A percentile compares a stretch with the other conserved stretches of the same genome.
Conservation (phyloP, 2,113 vertebrate genomes). For the Poecilia latipinna region DNA sequence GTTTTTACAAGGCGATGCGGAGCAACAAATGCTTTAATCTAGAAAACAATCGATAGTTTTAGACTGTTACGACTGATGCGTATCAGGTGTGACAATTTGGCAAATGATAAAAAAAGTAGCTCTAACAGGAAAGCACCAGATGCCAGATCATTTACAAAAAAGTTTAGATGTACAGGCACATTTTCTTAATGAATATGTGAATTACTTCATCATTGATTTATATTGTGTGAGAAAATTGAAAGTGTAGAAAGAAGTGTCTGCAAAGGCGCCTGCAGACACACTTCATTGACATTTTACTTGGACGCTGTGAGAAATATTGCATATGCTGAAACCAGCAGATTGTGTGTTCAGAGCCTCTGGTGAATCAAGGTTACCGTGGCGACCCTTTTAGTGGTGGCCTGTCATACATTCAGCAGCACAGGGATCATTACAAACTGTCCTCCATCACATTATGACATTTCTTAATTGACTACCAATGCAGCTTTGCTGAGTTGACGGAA, state of each 20-base stretch:
- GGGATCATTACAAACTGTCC: constrained; percentile 80
- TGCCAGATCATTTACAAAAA: constrained; percentile 75
- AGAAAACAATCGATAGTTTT: constrained; percentile 77
- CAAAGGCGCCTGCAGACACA: constrained; percentile 58
- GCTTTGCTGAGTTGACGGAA: constrained; percentile 76
- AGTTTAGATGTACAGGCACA: constrained; percentile 67
- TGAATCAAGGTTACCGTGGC: constrained; percentile 68
- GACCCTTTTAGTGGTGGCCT: constrained; percentile 80
- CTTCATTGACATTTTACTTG: constrained; percentile 75
- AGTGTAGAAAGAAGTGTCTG: constrained; percentile 59
- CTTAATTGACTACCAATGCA: constrained; percentile 78
- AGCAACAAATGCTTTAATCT: constrained; percentile 82
- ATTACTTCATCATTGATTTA: constrained; percentile 82
- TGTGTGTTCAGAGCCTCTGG: constrained; percentile 72
- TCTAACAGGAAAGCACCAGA: constrained; percentile 71
- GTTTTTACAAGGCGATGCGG: constrained; percentile 73
- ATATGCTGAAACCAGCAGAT: constrained; percentile 76
- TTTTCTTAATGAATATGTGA: constrained; percentile 82
- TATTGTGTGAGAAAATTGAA: constrained; percentile 75
- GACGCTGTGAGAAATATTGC: constrained; percentile 66
- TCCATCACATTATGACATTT: constrained; percentile 78
- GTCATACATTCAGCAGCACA: constrained; percentile 76
- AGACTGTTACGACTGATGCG: constrained; percentile 80
- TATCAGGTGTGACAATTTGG: constrained; percentile 80
- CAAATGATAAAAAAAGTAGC: constrained; percentile 51